phyloP scores from a whole-genome alignment of 2,888 invertebrate species.

The Xestia xanthographa region DNA sequence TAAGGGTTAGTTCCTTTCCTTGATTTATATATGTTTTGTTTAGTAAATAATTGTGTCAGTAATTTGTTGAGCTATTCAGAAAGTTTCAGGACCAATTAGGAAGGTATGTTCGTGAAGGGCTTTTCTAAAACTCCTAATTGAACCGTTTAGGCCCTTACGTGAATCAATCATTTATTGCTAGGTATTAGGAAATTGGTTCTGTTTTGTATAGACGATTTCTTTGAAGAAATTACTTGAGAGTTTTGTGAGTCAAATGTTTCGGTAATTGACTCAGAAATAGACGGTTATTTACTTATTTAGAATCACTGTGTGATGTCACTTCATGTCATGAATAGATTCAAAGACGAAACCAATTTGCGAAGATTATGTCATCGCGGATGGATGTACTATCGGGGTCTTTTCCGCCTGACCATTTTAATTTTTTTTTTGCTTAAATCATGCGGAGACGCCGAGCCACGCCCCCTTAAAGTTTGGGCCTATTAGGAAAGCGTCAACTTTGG shows the following conservation, averaged over 20 bases:
- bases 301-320: not conserved
- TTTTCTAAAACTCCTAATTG: constrained; percentile 59
- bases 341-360: not conserved
- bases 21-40: constrained; percentile 66
- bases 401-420: too few relatives aligned
- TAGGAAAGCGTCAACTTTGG: too few relatives aligned
- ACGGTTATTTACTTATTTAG: not conserved
- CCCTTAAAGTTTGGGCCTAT: too few relatives aligned
- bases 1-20: constrained; percentile 41
- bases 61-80: constrained; percentile 69
- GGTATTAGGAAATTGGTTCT: constrained; percentile 35
- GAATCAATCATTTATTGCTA: constrained; percentile 49
- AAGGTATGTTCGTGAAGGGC: constrained; percentile 52
- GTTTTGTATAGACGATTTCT: constrained; percentile 35
- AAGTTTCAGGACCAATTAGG: constrained; percentile 69
- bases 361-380: not conserved
- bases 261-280: not conserved
- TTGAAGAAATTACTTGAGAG: constrained; percentile 9
- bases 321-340: not conserved
- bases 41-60: constrained; percentile 67
- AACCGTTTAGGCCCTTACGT: constrained; percentile 42
- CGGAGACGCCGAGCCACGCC: too few relatives aligned
- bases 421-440: too few relatives aligned
- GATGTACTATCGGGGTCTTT: too few relatives aligned
- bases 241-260: constrained; percentile 27